Base-by-base conservation (phyloP, 2,113 vertebrate species). In the Apeltes quadracus region DNA sequence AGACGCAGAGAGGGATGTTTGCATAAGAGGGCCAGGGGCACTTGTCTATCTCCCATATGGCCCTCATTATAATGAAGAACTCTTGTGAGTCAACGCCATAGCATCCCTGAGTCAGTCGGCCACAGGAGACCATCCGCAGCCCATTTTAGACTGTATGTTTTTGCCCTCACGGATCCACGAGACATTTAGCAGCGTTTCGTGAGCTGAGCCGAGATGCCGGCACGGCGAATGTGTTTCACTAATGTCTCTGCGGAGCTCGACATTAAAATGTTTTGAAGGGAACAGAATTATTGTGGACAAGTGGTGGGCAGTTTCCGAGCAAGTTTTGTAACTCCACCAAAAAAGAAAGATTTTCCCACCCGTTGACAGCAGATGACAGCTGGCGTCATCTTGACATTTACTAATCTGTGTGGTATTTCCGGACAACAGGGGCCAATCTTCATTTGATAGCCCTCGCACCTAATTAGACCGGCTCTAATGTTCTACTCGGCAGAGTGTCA, bases 391-490 rank as follows among this genome's bases (percentile, higher is more conserved):
- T 84, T 90, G 90, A 90, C 89, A 87, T 90, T 92, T 90, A n/a
- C 78, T 91, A 90, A 87, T 91, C 85, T 83, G 88, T 86, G 90
- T 90, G 90, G 87, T 90, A 91, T 93, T 94, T 93, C 90, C 85
- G 85, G 87, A 88, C 90, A 90, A 87, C 88, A 75, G 34, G 68
- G 86, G 86, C 88, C 84, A 85, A 90, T 92, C 89, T 89, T 81
- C 72, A 80, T 82, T 90, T 92, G 90, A 93, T 90, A 88, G 88
- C 88, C 86, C 83, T 87, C 84, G 79, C 85, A 86, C 84, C 89
- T 92, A 93, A 93, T 94, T 94, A 93, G 91, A 72, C 81, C 75
- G 46, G 70, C 86, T 87, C 87, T 92, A 91, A 92, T 92, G 92
- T 93, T 93, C 92, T 84, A 92, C 86, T 92, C 89, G 76, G 76